phyloP scores from a whole-genome alignment of 2,888 invertebrate genomes.

The Rhodophaea formosa region DNA sequence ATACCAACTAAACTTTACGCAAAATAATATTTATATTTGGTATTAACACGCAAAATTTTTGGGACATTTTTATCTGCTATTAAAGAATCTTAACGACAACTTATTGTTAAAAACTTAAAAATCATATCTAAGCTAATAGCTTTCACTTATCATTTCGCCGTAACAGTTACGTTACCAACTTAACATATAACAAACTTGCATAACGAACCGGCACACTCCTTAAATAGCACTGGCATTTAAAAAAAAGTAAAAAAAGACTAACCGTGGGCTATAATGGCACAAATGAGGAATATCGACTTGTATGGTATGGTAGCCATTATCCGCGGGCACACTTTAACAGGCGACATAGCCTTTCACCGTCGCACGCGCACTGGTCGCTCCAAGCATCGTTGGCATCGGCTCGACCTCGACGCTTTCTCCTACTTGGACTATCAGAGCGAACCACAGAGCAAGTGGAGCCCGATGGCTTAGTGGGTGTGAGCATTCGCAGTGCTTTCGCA shows the following conservation, averaged over 20 bases:
- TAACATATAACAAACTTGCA: constrained; percentile 60
- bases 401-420: constrained; percentile 74
- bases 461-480: no score
- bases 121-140: constrained; percentile 38
- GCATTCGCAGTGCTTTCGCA: no score
- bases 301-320: constrained; percentile 53
- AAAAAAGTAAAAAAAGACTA: constrained; percentile 44
- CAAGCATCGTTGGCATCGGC: constrained; percentile 45
- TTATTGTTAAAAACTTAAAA: not conserved
- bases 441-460: no score
- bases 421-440: constrained; percentile 43
- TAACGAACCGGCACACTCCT: constrained; percentile 37
- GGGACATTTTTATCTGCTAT: not conserved
- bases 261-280: constrained; percentile 71
- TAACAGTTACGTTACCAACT: constrained; percentile 58
- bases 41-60: no score
- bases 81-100: not conserved
- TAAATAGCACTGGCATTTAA: constrained; percentile 16
- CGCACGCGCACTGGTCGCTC: constrained; percentile 66
- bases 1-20: no score
- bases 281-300: constrained; percentile 64
- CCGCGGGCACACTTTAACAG: constrained; percentile 48
- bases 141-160: constrained; percentile 63
- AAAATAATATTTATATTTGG: no score
- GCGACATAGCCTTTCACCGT: constrained; percentile 76